phyloP scores from a whole-genome alignment of 1,140 invertebrate genomes.

The Drosophila sucinea region DNA sequence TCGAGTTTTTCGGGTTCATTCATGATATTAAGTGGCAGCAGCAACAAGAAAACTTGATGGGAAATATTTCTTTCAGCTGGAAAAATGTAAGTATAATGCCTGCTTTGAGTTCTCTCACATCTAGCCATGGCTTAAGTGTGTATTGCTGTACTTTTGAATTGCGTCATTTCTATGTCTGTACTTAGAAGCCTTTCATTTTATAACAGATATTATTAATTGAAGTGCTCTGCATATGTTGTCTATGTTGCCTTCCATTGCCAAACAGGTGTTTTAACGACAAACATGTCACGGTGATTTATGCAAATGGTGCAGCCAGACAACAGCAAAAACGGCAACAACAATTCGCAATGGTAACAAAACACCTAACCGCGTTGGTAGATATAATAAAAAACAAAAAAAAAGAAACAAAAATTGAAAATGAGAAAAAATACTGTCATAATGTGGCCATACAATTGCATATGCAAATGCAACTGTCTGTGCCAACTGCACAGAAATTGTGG shows the following conservation, averaged over 20 bases:
- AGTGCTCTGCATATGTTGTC: conserved; percentile 17
- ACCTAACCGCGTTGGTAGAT: conserved; percentile 43
- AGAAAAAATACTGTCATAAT: conserved; percentile 45
- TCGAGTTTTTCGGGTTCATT: conserved; percentile 22
- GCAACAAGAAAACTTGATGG: conserved; percentile 18
- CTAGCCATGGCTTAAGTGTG: neutral
- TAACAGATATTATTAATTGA: conserved; percentile 24
- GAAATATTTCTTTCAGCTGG: conserved; percentile 8
- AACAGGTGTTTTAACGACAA: conserved; percentile 61
- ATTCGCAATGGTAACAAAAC: conserved; percentile 26
- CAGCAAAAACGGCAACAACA: conserved; percentile 11
- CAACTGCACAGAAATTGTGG: conserved; percentile 57
- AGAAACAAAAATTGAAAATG: conserved; percentile 15
- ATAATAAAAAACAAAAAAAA: conserved; percentile 3
- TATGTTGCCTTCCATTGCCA: conserved; percentile 16
- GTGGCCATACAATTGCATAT: conserved; percentile 52
- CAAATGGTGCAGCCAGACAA: conserved; percentile 46
- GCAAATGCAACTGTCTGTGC: conserved; percentile 35
- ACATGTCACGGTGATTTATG: conserved; percentile 58
- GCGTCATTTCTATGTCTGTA: conserved; percentile 10
- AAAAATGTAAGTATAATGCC: neutral
- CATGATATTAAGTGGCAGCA: conserved; percentile 9
- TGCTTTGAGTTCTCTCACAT: too few relatives aligned
- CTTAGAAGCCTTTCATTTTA: conserved; percentile 10
- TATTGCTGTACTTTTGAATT: conserved; percentile 6